A percentile compares a stretch with the other conserved stretches of the same genome.
phyloP scores from a whole-genome alignment of 2,113 vertebrate genomes.

The Megaleporinus macrocephalus region DNA sequence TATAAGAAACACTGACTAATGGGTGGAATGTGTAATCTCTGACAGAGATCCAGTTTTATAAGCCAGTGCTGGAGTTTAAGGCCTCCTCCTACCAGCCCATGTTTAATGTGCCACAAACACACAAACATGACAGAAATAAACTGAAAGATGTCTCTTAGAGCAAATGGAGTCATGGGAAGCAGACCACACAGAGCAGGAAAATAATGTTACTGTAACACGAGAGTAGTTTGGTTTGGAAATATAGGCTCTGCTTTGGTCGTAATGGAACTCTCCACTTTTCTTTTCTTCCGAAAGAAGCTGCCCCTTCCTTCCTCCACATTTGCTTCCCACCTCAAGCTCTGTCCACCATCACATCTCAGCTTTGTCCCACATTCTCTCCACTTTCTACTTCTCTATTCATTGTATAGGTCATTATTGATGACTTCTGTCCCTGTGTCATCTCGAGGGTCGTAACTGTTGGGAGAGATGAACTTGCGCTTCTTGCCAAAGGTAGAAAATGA shows the following conservation, averaged over 20 bases:
- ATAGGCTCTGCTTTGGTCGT: conserved; percentile 52
- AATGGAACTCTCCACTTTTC: conserved; percentile 14
- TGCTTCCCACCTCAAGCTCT: neutral
- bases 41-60: neutral
- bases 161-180: neutral
- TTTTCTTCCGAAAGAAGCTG: neutral
- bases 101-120: conserved; percentile 20
- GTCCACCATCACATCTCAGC: neutral
- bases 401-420: conserved; percentile 88
- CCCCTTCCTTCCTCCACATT: conserved; percentile 1
- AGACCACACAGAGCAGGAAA: conserved; percentile 11
- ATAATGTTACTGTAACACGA: conserved; percentile 2
- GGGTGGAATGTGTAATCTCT: neutral
- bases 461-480: conserved; percentile 84
- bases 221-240: conserved; percentile 35
- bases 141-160: neutral
- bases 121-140: conserved; percentile 14
- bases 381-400: conserved; percentile 66
- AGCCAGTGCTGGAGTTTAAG: neutral
- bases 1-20: neutral
- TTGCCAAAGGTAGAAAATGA: conserved; percentile 93
- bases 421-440: conserved; percentile 76
- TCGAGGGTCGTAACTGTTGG: conserved; percentile 73
- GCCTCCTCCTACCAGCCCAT: neutral
- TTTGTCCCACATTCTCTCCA: neutral